A percentile compares a stretch with the other conserved stretches of the same genome.
Conservation (phyloP, 2,113 vertebrate species). For the Mandrillus leucophaeus region DNA sequence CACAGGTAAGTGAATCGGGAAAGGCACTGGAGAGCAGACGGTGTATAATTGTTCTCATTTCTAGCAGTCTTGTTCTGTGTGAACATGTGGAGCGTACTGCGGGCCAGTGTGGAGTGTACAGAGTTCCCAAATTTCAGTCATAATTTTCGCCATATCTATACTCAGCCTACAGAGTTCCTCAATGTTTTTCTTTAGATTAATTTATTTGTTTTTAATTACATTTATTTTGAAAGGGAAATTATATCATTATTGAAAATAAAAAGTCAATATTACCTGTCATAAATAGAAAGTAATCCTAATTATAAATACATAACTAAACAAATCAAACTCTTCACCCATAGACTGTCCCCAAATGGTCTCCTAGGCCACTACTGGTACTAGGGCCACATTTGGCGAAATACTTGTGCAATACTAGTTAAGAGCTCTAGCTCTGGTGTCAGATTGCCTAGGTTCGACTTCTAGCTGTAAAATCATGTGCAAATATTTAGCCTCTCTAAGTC, state of each 20-base stretch:
- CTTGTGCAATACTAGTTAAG: neutral
- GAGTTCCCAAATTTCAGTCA: neutral
- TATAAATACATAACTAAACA: neutral
- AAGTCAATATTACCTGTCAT: neutral
- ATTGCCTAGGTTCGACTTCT: neutral
- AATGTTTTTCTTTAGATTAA: neutral
- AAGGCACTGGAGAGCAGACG: neutral
- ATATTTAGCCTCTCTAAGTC: neutral
- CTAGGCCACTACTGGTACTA: neutral
- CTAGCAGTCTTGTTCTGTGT: neutral
- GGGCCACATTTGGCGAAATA: neutral
- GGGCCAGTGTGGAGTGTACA: neutral
- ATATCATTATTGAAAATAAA: neutral
- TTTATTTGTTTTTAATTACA: neutral
- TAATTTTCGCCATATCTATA: neutral
- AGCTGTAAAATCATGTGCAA: neutral
- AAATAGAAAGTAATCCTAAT: neutral
- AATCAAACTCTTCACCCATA: neutral
- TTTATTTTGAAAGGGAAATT: neutral
- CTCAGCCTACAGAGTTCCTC: neutral
- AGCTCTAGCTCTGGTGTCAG: neutral
- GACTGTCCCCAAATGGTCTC: neutral
- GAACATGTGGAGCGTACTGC: neutral
- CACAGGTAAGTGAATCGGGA: neutral
- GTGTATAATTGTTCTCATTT: neutral